Evolutionary conservation across 2,113 vertebrate species (phyloP).

Genomic region (Sylvietta virens): DNA sequence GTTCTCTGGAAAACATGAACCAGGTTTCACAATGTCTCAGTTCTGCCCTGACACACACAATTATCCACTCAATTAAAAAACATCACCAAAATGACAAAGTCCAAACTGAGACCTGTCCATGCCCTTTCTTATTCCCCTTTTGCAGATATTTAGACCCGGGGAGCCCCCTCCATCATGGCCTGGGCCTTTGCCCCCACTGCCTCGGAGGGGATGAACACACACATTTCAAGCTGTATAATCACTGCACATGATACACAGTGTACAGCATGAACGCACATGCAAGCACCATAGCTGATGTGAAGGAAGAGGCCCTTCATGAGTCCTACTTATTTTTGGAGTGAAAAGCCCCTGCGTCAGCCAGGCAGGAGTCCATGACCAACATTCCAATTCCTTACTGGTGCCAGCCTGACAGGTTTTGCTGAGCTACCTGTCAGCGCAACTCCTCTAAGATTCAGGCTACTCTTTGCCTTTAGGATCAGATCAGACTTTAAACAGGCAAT

Average conservation of each 20-base stretch:
- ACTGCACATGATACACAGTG: neutral
- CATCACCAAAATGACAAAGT: neutral
- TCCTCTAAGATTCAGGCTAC: neutral
- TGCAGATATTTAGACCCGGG: neutral
- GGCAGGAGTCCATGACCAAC: neutral
- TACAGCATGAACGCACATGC: neutral
- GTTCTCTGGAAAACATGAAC: neutral
- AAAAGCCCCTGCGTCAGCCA: neutral
- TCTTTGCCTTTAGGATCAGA: neutral
- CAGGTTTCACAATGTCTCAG: neutral
- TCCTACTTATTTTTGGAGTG: neutral
- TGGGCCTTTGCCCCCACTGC: neutral
- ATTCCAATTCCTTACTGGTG: neutral
- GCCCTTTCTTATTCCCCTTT: neutral
- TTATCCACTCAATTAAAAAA: neutral
- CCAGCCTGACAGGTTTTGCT: neutral
- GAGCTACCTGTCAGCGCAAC: neutral
- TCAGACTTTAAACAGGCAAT: neutral
- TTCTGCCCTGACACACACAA: neutral
- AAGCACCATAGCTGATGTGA: neutral
- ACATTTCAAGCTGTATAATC: neutral
- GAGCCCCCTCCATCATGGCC: neutral
- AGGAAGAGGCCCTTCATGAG: neutral
- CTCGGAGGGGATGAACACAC: neutral
- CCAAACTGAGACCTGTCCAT: neutral